These are phyloP conservation scores for Cnemophilus loriae DNA, from an alignment of 2,113 vertebrate genomes.

Conservation along the genomic window DNA sequence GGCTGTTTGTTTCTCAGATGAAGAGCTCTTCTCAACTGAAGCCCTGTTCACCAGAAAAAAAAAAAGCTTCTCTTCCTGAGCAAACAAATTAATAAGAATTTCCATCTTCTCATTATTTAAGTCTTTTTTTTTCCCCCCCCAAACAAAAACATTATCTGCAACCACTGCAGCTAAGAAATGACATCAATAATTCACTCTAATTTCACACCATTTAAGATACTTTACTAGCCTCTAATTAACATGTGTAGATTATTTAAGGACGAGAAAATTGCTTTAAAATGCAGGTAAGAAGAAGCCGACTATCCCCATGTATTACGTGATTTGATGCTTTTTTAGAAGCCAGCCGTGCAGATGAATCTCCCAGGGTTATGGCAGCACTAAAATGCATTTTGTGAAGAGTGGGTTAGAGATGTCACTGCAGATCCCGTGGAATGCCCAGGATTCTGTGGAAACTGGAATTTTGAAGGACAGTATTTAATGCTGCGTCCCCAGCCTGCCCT, in stretches of 20 bases:
- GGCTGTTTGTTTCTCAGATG: not conserved
- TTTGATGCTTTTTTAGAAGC: not conserved
- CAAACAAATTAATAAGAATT: slow-evolving; percentile 41
- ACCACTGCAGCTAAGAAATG: slow-evolving; percentile 26
- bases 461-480: not conserved
- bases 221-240: slow-evolving; percentile 69
- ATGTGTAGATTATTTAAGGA: slow-evolving; percentile 65
- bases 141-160: slow-evolving; percentile 31
- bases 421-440: not conserved
- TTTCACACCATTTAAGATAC: slow-evolving; percentile 64
- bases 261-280: slow-evolving; percentile 67
- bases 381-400: not conserved
- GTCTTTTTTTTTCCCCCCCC: not conserved
- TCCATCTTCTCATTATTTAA: slow-evolving; percentile 34
- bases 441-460: not conserved
- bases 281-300: slow-evolving; percentile 50
- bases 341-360: not conserved
- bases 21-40: slow-evolving; percentile 27
- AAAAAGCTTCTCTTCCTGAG: not conserved
- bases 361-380: not conserved
- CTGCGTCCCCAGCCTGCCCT: not conserved
- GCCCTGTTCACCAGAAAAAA: not conserved
- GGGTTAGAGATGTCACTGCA: not conserved
- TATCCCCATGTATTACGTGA: slow-evolving; percentile 8
- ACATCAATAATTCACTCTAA: slow-evolving; percentile 67